These are phyloP conservation scores for Drosophila quadrilineata DNA, from an alignment of 1,140 invertebrate genomes.

Conservation along the genomic window DNA sequence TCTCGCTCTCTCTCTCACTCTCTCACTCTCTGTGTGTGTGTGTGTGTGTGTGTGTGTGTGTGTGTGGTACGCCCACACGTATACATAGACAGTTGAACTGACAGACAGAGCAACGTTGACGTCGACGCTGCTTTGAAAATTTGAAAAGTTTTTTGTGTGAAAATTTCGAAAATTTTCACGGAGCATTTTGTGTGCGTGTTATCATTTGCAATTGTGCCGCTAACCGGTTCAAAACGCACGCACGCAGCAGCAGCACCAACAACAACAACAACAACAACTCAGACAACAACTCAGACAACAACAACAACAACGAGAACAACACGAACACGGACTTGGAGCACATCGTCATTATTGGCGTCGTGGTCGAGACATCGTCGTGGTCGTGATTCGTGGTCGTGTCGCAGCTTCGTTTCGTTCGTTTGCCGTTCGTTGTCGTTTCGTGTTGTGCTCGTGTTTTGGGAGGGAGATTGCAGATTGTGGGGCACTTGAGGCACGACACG, in stretches of 20 bases:
- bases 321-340: conserved; percentile 10
- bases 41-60: conserved; percentile 17
- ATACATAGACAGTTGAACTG: conserved; percentile 16
- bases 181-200: conserved; percentile 61
- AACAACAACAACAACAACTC: conserved; percentile 19
- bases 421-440: conserved; percentile 12
- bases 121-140: conserved; percentile 48
- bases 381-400: conserved; percentile 5
- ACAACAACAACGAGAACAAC: conserved; percentile 10
- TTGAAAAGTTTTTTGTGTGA: conserved; percentile 77
- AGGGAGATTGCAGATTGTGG: background rate
- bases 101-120: conserved; percentile 31
- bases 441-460: conserved; percentile 6
- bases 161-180: conserved; percentile 76
- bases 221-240: conserved; percentile 67
- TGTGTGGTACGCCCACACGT: conserved; percentile 18
- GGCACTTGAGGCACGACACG: background rate
- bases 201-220: conserved; percentile 80
- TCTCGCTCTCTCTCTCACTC: too few species aligned
- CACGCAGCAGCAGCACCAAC: conserved; percentile 22
- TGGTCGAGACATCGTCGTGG: conserved; percentile 6
- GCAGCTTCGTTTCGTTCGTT: background rate
- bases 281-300: conserved; percentile 2
- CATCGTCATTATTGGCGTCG: conserved; percentile 23
- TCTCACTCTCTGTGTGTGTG: too few species aligned